Percentiles rank a stretch among this genome's conserved stretches.
Conservation (phyloP, 2,888 invertebrate species). For the Sphinx pinastri region DNA sequence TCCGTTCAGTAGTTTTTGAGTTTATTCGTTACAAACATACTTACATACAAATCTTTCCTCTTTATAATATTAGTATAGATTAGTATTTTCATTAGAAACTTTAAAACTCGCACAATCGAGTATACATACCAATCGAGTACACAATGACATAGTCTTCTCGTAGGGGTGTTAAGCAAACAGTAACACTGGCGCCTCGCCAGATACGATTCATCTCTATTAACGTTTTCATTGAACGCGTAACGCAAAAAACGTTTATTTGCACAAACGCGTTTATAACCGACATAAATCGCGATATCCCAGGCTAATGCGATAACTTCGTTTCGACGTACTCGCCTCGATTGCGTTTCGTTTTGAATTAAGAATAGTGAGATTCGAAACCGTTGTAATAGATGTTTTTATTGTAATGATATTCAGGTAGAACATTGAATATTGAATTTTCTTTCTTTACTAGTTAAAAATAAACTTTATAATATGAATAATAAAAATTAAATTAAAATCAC, state of each 20-base stretch:
- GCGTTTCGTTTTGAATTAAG: slow-evolving; percentile 17
- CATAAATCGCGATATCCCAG: slow-evolving; percentile 49
- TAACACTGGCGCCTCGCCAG: slow-evolving; percentile 70
- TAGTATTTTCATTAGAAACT: not conserved
- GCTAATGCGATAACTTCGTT: slow-evolving; percentile 39
- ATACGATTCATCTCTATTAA: slow-evolving; percentile 76
- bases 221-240: slow-evolving; percentile 67
- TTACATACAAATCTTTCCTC: no score
- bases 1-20: no score
- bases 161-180: slow-evolving; percentile 13
- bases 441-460: no score
- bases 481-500: no score
- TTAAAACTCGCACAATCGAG: not conserved
- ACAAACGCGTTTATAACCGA: slow-evolving; percentile 70
- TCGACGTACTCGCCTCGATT: slow-evolving; percentile 45
- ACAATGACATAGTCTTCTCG: not conserved
- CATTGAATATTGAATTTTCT: no score
- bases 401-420: no score
- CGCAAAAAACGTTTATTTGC: slow-evolving; percentile 72
- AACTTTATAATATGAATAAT: no score
- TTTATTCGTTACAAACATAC: no score
- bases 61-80: no score
- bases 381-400: no score
- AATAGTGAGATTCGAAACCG: not conserved
- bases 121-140: not conserved